phyloP scores from a whole-genome alignment of 37 sponge, comb jelly and placozoan genomes.

The Aphrocallistes beatrix region DNA sequence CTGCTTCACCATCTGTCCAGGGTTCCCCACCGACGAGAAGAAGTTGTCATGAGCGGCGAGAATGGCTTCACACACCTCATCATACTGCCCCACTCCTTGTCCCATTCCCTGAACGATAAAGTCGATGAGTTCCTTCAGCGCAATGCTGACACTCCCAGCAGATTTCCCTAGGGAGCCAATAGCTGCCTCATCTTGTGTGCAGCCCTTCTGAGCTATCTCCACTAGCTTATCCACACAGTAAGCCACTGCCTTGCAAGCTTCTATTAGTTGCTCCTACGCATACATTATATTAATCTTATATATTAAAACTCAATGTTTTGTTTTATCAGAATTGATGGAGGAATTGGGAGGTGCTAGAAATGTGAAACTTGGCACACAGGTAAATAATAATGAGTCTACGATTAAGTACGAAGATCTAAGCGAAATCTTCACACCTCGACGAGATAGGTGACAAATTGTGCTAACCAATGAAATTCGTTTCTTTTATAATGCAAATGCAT shows the following conservation, averaged over 20 bases:
- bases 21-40: conserved; percentile 69
- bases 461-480: no score
- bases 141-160: conserved; percentile 68
- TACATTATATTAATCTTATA: no score
- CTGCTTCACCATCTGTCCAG: conserved; percentile 89
- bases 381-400: no score
- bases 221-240: conserved; percentile 71
- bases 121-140: conserved; percentile 58
- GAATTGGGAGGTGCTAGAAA: no score
- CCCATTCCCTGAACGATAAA: conserved; percentile 57
- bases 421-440: no score
- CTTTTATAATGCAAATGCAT: no score
- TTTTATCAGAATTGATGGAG: no score
- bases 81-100: conserved; percentile 43
- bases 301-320: no score
- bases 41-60: conserved; percentile 76
- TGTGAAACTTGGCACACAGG: no score
- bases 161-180: conserved; percentile 67
- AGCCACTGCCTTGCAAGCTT: conserved; percentile 65
- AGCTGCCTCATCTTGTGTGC: conserved; percentile 64
- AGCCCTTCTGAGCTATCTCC: conserved; percentile 48
- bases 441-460: no score
- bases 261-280: conserved; percentile 57
- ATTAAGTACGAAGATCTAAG: no score
- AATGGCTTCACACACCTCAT: conserved; percentile 75